phyloP scores from a whole-genome alignment of 2,797 vertebrate species.

The Nannoperca australis region DNA sequence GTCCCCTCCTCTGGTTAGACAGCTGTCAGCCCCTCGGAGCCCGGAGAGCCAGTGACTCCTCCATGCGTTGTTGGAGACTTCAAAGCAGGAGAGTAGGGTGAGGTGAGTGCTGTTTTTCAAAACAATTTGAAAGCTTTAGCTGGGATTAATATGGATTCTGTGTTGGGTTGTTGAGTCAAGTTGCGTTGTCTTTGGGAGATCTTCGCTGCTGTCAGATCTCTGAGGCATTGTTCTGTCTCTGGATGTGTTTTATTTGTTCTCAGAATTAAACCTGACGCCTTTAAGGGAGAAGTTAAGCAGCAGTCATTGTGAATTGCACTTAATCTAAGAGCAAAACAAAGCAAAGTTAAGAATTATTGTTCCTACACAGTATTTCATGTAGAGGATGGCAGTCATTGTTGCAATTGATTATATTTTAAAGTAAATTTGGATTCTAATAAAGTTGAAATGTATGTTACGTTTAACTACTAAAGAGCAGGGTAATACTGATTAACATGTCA shows the following conservation, averaged over 20 bases:
- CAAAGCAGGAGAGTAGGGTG: constrained; percentile 46
- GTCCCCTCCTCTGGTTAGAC: constrained; percentile 73
- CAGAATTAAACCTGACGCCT: constrained; percentile 8
- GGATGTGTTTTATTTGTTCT: constrained; percentile 5
- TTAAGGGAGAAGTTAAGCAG: constrained; percentile 10
- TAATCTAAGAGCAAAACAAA: constrained; percentile 23
- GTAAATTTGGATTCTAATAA: neutral
- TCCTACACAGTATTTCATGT: neutral
- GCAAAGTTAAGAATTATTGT: neutral
- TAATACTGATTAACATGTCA: neutral
- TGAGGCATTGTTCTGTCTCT: constrained; percentile 15
- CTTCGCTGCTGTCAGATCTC: constrained; percentile 24
- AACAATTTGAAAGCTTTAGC: constrained; percentile 31
- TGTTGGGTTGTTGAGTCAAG: neutral
- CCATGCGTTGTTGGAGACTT: constrained; percentile 57
- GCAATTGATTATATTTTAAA: neutral
- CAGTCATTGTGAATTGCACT: constrained; percentile 1
- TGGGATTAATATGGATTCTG: constrained; percentile 28
- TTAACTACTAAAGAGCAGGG: neutral
- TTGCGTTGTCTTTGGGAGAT: constrained; percentile 17
- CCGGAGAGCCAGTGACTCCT: constrained; percentile 43
- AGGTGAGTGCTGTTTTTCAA: constrained; percentile 71
- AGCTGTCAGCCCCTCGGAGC: constrained; percentile 75
- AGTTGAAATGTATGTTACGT: neutral
- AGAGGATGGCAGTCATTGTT: neutral